These are phyloP conservation scores for Cinara cedri DNA, from an alignment of 2,888 invertebrate species.

Conservation along the genomic window DNA sequence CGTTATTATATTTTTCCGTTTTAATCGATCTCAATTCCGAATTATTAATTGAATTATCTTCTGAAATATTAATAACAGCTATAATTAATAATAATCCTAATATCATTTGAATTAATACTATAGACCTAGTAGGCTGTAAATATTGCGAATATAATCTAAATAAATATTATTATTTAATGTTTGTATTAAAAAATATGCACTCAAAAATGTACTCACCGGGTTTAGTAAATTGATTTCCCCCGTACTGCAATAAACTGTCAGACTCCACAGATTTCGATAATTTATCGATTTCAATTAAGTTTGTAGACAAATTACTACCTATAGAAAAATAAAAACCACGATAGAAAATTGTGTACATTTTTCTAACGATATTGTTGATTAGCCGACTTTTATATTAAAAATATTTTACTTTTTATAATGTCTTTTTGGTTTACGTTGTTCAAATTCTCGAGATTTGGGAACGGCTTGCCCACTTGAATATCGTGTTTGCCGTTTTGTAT, in stretches of 20 bases:
- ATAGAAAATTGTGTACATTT: too few relatives aligned
- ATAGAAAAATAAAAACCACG: neutral
- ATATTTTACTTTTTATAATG: conserved; percentile 45
- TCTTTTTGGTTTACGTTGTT: conserved; percentile 64
- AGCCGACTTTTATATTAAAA: neutral
- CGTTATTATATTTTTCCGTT: conserved; percentile 26
- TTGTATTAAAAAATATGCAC: neutral
- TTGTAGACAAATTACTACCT: conserved; percentile 46
- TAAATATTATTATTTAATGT: too few relatives aligned
- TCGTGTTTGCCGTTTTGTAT: conserved; percentile 84
- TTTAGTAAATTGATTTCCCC: conserved; percentile 44
- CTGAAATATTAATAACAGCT: conserved; percentile 1
- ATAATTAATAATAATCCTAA: neutral
- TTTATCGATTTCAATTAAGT: conserved; percentile 48
- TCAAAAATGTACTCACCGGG: neutral
- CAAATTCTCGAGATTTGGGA: conserved; percentile 68
- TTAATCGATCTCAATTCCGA: conserved; percentile 32
- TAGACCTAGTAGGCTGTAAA: too few relatives aligned
- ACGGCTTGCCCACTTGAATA: conserved; percentile 75
- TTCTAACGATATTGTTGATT: too few relatives aligned
- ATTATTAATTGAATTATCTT: neutral
- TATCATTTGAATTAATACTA: neutral
- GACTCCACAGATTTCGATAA: conserved; percentile 39
- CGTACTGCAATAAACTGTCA: conserved; percentile 45
- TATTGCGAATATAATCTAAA: too few relatives aligned